Base-by-base conservation (phyloP, 2,888 invertebrate genomes). In the Cerastoderma edule region DNA sequence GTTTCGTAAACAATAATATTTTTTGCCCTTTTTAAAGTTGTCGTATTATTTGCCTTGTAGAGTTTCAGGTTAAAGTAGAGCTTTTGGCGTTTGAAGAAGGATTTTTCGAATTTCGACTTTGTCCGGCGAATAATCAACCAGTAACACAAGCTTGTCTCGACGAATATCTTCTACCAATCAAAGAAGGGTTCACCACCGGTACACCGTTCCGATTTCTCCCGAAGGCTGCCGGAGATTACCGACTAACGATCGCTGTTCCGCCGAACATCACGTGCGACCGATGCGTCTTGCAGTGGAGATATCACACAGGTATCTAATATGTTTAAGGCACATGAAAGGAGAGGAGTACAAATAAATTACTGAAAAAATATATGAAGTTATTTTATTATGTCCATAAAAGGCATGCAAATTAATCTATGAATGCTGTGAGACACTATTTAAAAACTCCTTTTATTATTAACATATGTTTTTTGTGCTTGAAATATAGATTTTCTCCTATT, bases 271-370 rank as follows among this genome's bases (percentile, higher is more conserved):
- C 71, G 1, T 83, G 83, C 46, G 71, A 76, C 2, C 57, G 80
- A 48, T 83, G 83, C 50, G 78, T 83, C 0, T 8, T 83, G 10
- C 83, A 83, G 46, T 83, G 80, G 80, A 35, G 80, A 48, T 83
- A 83, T 48, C 72, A 72, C 28, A 80, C 83, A 76, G 83, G 83
- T 83, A 68, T 22, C 3, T 44, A 44, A 44, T 44, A 13, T 44
- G 16, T 16, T n/a, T n/a, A n/a, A n/a, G n/a, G n/a, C n/a, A n/a
- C n/a, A n/a, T n/a, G n/a, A n/a, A n/a, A n/a, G n/a, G n/a, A n/a
- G n/a, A n/a, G n/a, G n/a, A n/a, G n/a, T n/a, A n/a, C n/a, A n/a
- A n/a, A n/a, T n/a, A n/a, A n/a, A n/a, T n/a, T n/a, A n/a, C n/a
- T n/a, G n/a, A n/a, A n/a, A n/a, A n/a, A n/a, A n/a, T n/a, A n/a